Evolutionary conservation across 2,888 invertebrate species (phyloP).

Genomic region (Nipponacmea schrenckii): DNA sequence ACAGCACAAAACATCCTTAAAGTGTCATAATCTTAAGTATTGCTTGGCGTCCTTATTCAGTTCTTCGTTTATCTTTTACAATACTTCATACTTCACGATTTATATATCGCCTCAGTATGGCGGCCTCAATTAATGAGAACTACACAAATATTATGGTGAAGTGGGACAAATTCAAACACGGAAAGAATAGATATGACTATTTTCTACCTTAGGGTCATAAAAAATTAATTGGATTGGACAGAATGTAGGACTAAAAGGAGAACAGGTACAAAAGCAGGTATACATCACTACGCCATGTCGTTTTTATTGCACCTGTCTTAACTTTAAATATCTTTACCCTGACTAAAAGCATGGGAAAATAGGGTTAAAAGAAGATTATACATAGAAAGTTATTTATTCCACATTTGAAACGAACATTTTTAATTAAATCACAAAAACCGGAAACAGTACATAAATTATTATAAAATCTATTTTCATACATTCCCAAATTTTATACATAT

Average conservation of each 20-base stretch:
- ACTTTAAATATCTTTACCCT: no score
- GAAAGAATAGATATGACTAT: neutral
- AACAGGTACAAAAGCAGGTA: no score
- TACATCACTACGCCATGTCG: no score
- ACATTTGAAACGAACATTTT: constrained; percentile 2
- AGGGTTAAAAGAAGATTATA: neutral
- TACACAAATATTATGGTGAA: neutral
- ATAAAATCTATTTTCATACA: constrained; percentile 9
- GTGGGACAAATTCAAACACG: neutral
- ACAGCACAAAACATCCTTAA: constrained; percentile 6
- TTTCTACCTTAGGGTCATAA: constrained; percentile 2
- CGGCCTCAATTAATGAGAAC: neutral
- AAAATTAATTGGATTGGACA: constrained; percentile 2
- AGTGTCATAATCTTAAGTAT: constrained; percentile 7
- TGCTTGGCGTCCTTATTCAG: constrained; percentile 5
- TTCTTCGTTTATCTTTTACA: neutral
- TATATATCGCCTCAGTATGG: neutral
- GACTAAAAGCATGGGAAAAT: no score
- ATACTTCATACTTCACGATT: neutral
- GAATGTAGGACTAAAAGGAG: no score
- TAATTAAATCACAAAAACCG: neutral
- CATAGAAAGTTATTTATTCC: constrained; percentile 8
- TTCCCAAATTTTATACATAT: neutral
- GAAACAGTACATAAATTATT: constrained; percentile 6
- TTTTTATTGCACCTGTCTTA: no score